phyloP scores from a whole-genome alignment of 2,113 vertebrate species.

The Cercopithecus mona region DNA sequence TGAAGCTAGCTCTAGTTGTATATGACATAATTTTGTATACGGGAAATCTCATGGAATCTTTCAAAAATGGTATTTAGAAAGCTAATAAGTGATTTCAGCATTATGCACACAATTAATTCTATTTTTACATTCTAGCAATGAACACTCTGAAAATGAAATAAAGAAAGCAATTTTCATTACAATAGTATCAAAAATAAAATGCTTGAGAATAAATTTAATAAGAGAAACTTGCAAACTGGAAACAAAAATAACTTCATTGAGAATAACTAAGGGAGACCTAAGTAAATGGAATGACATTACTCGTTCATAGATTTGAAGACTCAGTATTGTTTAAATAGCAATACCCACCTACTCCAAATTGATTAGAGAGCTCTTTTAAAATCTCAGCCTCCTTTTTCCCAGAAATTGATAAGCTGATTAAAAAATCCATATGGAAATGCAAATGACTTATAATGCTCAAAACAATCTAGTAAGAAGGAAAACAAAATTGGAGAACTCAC shows the following conservation, averaged over 20 bases:
- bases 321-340: background rate
- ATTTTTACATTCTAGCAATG: background rate
- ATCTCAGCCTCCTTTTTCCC: background rate
- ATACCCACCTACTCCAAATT: background rate
- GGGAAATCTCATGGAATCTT: background rate
- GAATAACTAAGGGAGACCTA: background rate
- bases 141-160: background rate
- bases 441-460: background rate
- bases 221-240: background rate
- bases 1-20: too few relatives aligned
- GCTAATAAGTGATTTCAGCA: background rate
- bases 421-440: background rate
- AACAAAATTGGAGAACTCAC: background rate
- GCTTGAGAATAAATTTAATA: background rate
- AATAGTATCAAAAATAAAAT: background rate
- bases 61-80: background rate
- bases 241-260: background rate
- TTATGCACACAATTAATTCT: background rate
- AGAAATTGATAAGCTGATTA: background rate
- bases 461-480: background rate
- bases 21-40: background rate
- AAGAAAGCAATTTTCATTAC: background rate
- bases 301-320: background rate
- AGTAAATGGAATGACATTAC: background rate
- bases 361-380: background rate